A percentile compares a stretch with the other conserved stretches of the same genome.
Conservation (phyloP, 2,888 invertebrate genomes). For the Heteromyza rotundicornis region DNA sequence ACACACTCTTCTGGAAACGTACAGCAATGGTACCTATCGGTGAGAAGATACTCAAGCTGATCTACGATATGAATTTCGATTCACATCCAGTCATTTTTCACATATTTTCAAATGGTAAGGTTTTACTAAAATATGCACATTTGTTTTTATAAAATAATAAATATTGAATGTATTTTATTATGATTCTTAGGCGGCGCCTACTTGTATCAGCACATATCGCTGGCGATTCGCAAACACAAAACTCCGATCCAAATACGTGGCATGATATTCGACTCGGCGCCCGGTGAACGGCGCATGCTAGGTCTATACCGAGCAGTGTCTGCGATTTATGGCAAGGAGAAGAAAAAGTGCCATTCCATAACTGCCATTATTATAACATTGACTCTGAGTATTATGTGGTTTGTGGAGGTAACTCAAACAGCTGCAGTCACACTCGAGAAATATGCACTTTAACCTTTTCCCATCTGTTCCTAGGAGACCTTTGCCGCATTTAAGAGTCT, state of each 20-base stretch:
- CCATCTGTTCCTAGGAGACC: slow-evolving; percentile 50
- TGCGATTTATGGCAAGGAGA: slow-evolving; percentile 68
- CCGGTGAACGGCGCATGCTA: slow-evolving; percentile 67
- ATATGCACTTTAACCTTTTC: neutral
- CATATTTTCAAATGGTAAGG: slow-evolving; percentile 76
- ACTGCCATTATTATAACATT: slow-evolving; percentile 64
- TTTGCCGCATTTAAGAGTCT: slow-evolving; percentile 59
- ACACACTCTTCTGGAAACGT: slow-evolving; percentile 70
- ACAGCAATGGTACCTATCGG: slow-evolving; percentile 69
- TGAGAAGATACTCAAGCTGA: slow-evolving; percentile 69
- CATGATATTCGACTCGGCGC: slow-evolving; percentile 76
- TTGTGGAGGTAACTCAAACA: slow-evolving; percentile 65
- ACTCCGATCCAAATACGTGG: slow-evolving; percentile 66
- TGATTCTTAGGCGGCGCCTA: no score
- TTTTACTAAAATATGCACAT: no score
- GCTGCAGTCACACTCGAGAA: neutral
- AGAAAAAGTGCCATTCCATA: slow-evolving; percentile 65
- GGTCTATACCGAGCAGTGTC: slow-evolving; percentile 69
- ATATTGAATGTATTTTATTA: no score
- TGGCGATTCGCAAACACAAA: slow-evolving; percentile 66
- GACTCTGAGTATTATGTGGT: slow-evolving; percentile 68
- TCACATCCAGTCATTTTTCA: slow-evolving; percentile 77
- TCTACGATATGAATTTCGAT: slow-evolving; percentile 72
- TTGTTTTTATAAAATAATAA: no score
- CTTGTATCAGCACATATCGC: slow-evolving; percentile 72